Evolutionary conservation across 2,113 vertebrate genomes (phyloP).

Genomic region (Saguinus imperator): DNA sequence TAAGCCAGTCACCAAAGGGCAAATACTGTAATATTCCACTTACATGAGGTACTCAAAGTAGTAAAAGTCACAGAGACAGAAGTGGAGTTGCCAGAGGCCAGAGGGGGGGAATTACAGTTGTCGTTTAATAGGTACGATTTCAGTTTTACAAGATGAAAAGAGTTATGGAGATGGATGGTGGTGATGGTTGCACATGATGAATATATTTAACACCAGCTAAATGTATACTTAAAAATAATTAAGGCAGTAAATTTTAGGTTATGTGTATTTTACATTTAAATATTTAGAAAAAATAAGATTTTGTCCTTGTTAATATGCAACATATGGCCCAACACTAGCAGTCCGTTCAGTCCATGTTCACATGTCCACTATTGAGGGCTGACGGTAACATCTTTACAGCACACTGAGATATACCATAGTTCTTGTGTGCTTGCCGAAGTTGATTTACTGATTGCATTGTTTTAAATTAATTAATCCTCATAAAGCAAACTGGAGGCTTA

Average conservation of each 20-base stretch:
- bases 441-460: background rate
- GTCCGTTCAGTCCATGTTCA: background rate
- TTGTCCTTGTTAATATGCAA: conserved; percentile 36
- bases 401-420: background rate
- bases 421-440: background rate
- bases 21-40: background rate
- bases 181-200: background rate
- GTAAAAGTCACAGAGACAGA: background rate
- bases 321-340: background rate
- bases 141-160: background rate
- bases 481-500: conserved; percentile 37
- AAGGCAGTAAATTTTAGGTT: background rate
- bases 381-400: background rate
- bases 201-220: background rate
- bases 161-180: background rate
- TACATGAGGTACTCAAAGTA: background rate
- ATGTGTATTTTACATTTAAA: background rate
- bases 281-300: background rate
- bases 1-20: background rate
- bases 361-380: background rate
- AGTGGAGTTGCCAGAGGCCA: background rate
- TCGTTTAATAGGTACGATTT: background rate
- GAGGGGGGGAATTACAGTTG: background rate
- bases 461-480: conserved; percentile 56
- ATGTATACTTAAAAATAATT: background rate